A percentile compares a stretch with the other conserved stretches of the same genome.
Conservation (phyloP, 2,888 invertebrate genomes). For the Pomacea canaliculata region DNA sequence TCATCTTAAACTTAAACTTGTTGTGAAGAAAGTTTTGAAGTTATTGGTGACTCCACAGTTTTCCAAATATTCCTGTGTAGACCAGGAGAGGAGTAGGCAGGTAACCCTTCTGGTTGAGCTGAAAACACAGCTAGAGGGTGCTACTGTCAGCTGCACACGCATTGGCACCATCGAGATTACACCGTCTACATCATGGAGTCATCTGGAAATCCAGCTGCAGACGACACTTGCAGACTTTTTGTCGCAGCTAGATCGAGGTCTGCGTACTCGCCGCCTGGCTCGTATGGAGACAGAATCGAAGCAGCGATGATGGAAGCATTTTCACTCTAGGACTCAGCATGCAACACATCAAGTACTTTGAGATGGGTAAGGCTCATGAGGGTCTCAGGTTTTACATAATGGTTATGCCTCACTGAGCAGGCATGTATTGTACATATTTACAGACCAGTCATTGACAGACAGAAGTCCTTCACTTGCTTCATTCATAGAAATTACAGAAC, state of each 20-base stretch:
- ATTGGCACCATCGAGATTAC: slow-evolving; percentile 26
- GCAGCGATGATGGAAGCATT: slow-evolving; percentile 9
- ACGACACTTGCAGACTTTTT: slow-evolving; percentile 51
- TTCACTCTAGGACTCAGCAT: slow-evolving; percentile 54
- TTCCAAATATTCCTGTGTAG: slow-evolving; percentile 11
- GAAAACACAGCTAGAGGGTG: slow-evolving; percentile 29
- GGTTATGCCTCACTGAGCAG: no score
- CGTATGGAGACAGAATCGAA: slow-evolving; percentile 49
- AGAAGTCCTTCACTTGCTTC: not conserved
- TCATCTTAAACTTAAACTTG: no score
- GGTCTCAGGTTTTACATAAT: no score
- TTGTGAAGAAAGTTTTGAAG: no score
- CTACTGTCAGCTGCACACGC: slow-evolving; percentile 29
- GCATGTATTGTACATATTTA: no score
- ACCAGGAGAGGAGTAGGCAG: slow-evolving; percentile 12
- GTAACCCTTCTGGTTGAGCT: slow-evolving; percentile 30
- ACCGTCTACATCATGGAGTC: slow-evolving; percentile 33
- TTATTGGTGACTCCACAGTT: no score
- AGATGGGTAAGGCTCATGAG: slow-evolving; percentile 45
- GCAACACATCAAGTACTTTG: slow-evolving; percentile 50
- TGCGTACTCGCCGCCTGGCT: slow-evolving; percentile 58
- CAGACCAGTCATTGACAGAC: not conserved
- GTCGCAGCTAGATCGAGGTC: slow-evolving; percentile 53
- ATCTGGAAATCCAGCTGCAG: slow-evolving; percentile 52
- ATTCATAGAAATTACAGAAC: not conserved